Percentiles rank a stretch among this genome's conserved stretches.
Evolutionary conservation across 2,113 vertebrate genomes (phyloP).

Genomic region (Eptesicus fuscus): DNA sequence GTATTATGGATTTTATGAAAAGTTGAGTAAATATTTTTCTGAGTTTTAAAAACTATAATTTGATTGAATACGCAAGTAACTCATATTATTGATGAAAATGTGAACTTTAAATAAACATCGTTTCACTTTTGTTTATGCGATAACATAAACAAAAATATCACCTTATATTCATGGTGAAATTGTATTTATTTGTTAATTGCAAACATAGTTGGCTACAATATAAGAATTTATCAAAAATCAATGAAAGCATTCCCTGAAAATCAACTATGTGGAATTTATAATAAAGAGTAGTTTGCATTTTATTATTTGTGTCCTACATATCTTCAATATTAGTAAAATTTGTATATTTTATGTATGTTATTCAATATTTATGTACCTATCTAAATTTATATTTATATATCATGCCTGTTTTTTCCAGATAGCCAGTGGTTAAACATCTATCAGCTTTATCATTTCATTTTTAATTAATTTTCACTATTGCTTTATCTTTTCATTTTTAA

Average conservation of each 20-base stretch:
- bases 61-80: not conserved
- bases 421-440: not conserved
- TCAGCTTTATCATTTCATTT: not conserved
- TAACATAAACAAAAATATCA: conserved; percentile 11
- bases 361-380: not conserved
- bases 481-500: not conserved
- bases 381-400: not conserved
- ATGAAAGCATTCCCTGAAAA: not conserved
- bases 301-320: not conserved
- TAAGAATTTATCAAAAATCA: not conserved
- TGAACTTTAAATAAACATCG: not conserved
- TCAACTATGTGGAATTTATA: not conserved
- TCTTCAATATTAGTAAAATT: not conserved
- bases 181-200: not conserved
- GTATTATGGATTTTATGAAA: not conserved
- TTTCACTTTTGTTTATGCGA: not conserved
- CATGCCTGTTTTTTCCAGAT: not conserved
- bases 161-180: not conserved
- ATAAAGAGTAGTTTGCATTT: not conserved
- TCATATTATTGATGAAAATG: not conserved
- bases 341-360: not conserved
- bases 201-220: not conserved
- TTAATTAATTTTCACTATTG: not conserved
- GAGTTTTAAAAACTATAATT: conserved; percentile 6
- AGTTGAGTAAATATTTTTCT: not conserved